Evolutionary conservation across 2,797 vertebrate species (phyloP).

Genomic region (Ispidina lecontei): DNA sequence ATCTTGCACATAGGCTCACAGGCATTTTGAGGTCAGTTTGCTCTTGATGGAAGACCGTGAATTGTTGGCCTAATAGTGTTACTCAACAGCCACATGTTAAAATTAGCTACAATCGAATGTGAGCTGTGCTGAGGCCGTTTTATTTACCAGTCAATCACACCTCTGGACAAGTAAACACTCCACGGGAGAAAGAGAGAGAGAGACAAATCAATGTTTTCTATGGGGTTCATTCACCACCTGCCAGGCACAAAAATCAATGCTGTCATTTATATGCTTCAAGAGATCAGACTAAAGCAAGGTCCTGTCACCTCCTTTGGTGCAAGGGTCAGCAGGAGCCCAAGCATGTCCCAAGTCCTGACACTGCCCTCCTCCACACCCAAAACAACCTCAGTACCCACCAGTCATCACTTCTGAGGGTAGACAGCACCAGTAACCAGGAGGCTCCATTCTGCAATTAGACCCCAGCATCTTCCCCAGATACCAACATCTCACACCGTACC

Average conservation of each 20-base stretch:
- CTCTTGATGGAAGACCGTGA: not conserved
- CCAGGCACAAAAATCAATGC: conserved; percentile 3
- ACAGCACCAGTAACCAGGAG: not conserved
- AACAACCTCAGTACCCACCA: not conserved
- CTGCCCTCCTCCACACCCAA: not conserved
- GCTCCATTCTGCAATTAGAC: not conserved
- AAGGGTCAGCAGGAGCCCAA: not conserved
- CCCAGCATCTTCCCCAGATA: not conserved
- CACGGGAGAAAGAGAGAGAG: not conserved
- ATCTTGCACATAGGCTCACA: fast-evolving
- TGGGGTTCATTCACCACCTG: conserved; percentile 30
- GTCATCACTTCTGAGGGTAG: not conserved
- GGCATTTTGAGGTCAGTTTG: not conserved
- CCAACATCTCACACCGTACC: not conserved
- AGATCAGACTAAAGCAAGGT: not conserved
- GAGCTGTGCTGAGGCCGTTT: not conserved
- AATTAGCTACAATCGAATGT: not conserved
- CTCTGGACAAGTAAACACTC: not conserved
- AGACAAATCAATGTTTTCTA: conserved; percentile 22
- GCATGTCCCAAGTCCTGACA: fast-evolving
- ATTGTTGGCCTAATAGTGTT: not conserved
- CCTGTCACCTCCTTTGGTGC: fast-evolving
- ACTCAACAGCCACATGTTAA: not conserved
- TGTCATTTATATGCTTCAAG: not conserved
- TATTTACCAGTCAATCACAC: conserved; percentile 9